These are phyloP conservation scores for Molorchus minor DNA, from an alignment of 2,888 invertebrate species.

Conservation along the genomic window DNA sequence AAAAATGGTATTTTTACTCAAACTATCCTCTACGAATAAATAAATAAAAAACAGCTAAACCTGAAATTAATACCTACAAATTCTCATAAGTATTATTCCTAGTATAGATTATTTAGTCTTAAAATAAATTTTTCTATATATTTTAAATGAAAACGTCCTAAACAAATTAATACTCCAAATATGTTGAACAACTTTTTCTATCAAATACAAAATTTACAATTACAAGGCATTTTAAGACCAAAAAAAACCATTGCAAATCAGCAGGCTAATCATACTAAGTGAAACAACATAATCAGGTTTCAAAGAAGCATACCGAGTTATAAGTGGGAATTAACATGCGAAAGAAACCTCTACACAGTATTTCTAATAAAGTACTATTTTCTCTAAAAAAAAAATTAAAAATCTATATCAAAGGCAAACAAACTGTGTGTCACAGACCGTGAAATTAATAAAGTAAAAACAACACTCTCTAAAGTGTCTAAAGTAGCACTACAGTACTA, in stretches of 20 bases:
- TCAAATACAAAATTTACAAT: too few relatives aligned
- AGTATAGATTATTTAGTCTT: conserved; percentile 1
- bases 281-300: conserved; percentile 27
- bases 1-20: background rate
- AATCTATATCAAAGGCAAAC: conserved; percentile 49
- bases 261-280: conserved; percentile 29
- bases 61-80: background rate
- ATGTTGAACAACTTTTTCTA: too few relatives aligned
- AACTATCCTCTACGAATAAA: conserved; percentile 15
- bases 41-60: conserved; percentile 7
- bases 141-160: too few relatives aligned
- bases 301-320: conserved; percentile 50
- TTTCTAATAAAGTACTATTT: conserved; percentile 38
- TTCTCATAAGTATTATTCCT: background rate
- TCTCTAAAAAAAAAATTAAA: conserved; percentile 33
- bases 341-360: conserved; percentile 48
- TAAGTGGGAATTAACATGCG: conserved; percentile 32
- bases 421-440: conserved; percentile 33
- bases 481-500: conserved; percentile 50
- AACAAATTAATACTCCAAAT: too few relatives aligned
- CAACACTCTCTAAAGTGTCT: conserved; percentile 30
- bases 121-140: too few relatives aligned
- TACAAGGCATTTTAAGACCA: conserved; percentile 5
- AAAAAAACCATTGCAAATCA: conserved; percentile 2
- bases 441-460: conserved; percentile 39